These are phyloP conservation scores for Noturus placidus DNA, from an alignment of 2,113 vertebrate species.

Conservation along the genomic window DNA sequence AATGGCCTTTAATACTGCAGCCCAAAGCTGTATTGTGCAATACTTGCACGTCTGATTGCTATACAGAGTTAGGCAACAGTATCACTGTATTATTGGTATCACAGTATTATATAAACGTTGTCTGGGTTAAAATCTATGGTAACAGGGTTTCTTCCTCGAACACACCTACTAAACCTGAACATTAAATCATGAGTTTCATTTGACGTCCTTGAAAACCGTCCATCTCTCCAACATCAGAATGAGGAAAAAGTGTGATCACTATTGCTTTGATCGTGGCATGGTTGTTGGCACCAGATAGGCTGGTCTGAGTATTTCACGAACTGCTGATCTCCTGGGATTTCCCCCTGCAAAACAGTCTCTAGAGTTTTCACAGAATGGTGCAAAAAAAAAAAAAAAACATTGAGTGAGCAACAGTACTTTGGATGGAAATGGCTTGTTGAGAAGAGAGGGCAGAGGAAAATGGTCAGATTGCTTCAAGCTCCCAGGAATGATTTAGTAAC, in stretches of 20 bases:
- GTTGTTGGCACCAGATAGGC: too few relatives aligned
- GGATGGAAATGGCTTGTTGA: too few relatives aligned
- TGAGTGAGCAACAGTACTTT: too few relatives aligned
- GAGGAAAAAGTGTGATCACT: too few relatives aligned
- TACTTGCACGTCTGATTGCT: not conserved
- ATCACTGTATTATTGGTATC: not conserved
- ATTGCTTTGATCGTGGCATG: not conserved
- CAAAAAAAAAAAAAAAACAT: too few relatives aligned
- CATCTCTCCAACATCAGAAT: not conserved
- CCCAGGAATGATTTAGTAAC: too few relatives aligned
- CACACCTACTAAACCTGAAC: not conserved
- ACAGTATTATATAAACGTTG: not conserved
- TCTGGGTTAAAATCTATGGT: not conserved
- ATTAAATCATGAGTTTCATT: not conserved
- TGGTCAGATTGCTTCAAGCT: too few relatives aligned
- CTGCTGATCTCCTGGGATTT: too few relatives aligned
- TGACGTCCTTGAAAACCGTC: not conserved
- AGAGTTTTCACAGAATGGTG: too few relatives aligned
- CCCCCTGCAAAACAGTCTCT: too few relatives aligned
- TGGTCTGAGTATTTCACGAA: too few relatives aligned
- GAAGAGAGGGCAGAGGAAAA: too few relatives aligned
- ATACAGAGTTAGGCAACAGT: not conserved
- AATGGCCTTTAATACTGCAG: not conserved
- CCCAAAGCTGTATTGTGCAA: not conserved
- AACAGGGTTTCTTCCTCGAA: not conserved